Evolutionary conservation across 2,113 vertebrate species (phyloP), one percentile per base, ranked within the genome.

Genomic region (Theristicus caerulescens): DNA sequence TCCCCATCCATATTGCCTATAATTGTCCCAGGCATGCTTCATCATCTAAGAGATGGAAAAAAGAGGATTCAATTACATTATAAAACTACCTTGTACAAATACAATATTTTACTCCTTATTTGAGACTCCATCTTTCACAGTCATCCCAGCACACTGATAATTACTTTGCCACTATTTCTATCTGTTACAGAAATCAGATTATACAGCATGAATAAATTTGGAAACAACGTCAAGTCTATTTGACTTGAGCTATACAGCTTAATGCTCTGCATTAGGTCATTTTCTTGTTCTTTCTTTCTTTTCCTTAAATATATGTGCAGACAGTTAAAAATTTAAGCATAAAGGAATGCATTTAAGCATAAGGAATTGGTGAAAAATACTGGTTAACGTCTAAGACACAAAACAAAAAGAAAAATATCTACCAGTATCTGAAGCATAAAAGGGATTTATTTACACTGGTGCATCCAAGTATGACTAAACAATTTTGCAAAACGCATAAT

Each of bases 21-120:
- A 99, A 98, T 99, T 99, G 98, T 99, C 98, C 99, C 99, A 99
- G 14, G 99, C 99, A 93, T 99, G 99, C 94, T 99, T 99, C 99
- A 99, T 99, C 99, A 99, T 99, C 99, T 99, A 94, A 91, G 61
- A 94, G 91, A 91, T 9, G 3, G 17, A 95, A 96, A 94, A 96
- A 94, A 61, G 0, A 94, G 31, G 20, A 88, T 83, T 90, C 4
- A 3, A 69, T 97, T 90, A 92, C 51, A 72, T 91, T 54, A 47
- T 16, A 67, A 93, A 94, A 57, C 26, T 52, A 55, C 26, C 82
- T 65, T 47, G 18, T 57, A 89, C 2, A 3, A 90, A 90, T 44
- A 82, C 16, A 84, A 1, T 72, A 87, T 96, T 95, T 93, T 91
- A 94, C 10, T 79, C 44, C 44, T 55, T 84, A 64, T 90, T 70